Base-by-base conservation (phyloP, 2,888 invertebrate species). In the Erebia ligea region DNA sequence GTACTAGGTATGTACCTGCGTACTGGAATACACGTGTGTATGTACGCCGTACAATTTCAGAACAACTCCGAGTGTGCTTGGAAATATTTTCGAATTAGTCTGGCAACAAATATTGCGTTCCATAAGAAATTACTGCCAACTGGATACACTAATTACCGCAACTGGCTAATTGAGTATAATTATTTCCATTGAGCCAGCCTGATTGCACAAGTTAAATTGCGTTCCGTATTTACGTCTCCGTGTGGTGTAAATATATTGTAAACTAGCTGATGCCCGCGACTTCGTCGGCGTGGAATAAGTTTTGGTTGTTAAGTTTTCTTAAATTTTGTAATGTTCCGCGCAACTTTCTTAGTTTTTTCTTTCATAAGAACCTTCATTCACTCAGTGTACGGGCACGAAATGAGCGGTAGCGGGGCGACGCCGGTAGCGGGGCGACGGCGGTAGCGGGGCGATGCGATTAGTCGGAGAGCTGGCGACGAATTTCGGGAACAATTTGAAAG, bases 131-230 rank as follows among this genome's bases (percentile, higher is more conserved):
- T 57, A 71, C 57, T 67, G 42, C 25, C 67, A 65, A 69, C 65
- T 61, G 63, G 63, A 69, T 73, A 65, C 64, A 69, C 67, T 72
- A 73, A 73, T 73, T 70, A 54, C 59, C 42, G 67, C 21, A 56
- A 48, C 61, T 64, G 52, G 11, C 15, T 68, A 70, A 73, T 70
- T 68, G 59, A 65, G 59, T 48, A 62, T 45, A 62, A 62, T 62
- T 62, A 48, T 48, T 48, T 62, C 40, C 69, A 69, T 63, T 50
- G 57, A 61, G 34, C 45, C 42, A 48, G 63, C 42, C 48, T 48
- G 61, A 73, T 69, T 72, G 62, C 69, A 21, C 40, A 58, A 72
- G 62, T 69, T 69, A 57, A 48, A 66, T 67, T 68, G 21, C 56
- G 56, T 59, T 19, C 34, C 25, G 15, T 34, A 34, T 68, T 62